phyloP scores from a whole-genome alignment of 2,888 invertebrate genomes.

The Cremastinae sp. region DNA sequence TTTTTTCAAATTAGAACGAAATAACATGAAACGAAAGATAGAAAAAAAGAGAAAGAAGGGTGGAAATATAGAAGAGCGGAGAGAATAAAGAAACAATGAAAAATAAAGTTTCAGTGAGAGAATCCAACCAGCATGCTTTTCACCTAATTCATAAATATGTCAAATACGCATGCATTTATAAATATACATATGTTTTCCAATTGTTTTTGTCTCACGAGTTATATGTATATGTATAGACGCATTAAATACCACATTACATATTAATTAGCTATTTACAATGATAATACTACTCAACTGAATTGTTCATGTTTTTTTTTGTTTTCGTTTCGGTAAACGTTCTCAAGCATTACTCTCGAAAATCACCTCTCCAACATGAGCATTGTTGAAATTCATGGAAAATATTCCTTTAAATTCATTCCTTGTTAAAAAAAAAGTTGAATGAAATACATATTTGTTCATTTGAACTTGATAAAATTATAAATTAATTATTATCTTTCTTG shows the following conservation, averaged over 20 bases:
- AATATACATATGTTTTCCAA: conserved; percentile 62
- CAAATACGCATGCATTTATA: conserved; percentile 62
- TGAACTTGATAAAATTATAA: too few species aligned
- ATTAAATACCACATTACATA: conserved; percentile 39
- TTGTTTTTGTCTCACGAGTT: conserved; percentile 1
- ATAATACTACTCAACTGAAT: conserved; percentile 56
- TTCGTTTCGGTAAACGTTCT: conserved; percentile 72
- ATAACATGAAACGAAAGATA: conserved; percentile 27
- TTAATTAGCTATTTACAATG: conserved; percentile 56
- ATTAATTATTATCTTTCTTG: too few species aligned
- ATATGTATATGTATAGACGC: conserved; percentile 26
- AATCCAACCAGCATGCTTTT: conserved; percentile 75
- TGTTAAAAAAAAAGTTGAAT: too few species aligned
- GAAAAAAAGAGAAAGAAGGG: conserved; percentile 40
- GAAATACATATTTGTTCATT: too few species aligned
- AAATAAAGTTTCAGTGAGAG: conserved; percentile 40
- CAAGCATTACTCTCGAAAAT: conserved; percentile 74
- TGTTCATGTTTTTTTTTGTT: conserved; percentile 64
- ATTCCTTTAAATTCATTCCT: too few species aligned
- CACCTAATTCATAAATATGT: conserved; percentile 70
- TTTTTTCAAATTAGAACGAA: conserved; percentile 10
- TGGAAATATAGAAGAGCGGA: conserved; percentile 52
- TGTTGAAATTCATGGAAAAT: too few species aligned
- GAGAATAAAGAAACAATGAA: neutral
- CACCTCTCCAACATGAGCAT: conserved; percentile 42